Evolutionary conservation across 2,113 vertebrate genomes (phyloP).

Genomic region (Pongo abelii): DNA sequence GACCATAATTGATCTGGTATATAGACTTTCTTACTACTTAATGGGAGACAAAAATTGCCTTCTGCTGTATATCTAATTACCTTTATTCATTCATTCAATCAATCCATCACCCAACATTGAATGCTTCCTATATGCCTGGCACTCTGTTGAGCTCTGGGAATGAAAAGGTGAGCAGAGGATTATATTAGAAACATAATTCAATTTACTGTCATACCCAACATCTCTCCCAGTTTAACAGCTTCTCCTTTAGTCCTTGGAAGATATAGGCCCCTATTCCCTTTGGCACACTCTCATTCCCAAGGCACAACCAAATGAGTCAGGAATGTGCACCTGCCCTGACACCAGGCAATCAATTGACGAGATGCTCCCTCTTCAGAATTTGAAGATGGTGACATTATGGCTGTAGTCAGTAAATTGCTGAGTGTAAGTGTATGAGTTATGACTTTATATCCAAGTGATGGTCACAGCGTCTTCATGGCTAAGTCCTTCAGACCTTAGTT

Average conservation of each 20-base stretch:
- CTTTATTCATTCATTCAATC: conserved; percentile 44
- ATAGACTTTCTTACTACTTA: conserved; percentile 35
- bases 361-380: neutral
- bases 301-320: neutral
- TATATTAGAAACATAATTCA: conserved; percentile 43
- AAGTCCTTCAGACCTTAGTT: neutral
- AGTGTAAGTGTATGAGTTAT: neutral
- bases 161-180: neutral
- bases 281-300: neutral
- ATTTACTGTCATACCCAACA: neutral
- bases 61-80: conserved; percentile 42
- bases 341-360: neutral
- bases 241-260: neutral
- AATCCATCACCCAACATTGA: neutral
- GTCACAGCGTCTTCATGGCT: neutral
- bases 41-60: neutral
- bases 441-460: neutral
- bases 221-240: neutral
- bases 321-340: neutral
- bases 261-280: neutral
- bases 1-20: neutral
- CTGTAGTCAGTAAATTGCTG: neutral
- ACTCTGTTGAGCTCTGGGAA: neutral
- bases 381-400: neutral
- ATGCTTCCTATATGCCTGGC: neutral